Evolutionary conservation across 2,888 invertebrate species (phyloP).

Genomic region (Tetropium fuscum): DNA sequence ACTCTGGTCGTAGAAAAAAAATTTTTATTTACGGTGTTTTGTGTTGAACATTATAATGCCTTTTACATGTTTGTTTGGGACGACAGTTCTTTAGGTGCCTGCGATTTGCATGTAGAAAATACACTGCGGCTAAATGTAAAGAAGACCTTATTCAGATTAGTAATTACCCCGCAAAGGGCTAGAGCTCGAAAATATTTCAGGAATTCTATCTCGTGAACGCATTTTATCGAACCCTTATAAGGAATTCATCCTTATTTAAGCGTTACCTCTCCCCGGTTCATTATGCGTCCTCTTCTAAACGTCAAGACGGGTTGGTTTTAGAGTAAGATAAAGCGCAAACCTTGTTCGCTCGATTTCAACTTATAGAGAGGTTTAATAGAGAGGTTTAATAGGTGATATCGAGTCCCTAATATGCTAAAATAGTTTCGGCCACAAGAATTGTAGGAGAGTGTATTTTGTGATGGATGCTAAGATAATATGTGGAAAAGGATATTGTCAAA

Average conservation of each 20-base stretch:
- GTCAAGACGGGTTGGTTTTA: conserved; percentile 15
- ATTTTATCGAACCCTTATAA: conserved; percentile 38
- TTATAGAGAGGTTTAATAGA: conserved; percentile 15
- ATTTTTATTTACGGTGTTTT: too few species aligned
- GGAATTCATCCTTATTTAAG: conserved; percentile 43
- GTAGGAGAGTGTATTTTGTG: neutral
- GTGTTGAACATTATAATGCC: too few species aligned
- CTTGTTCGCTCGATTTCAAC: conserved; percentile 26
- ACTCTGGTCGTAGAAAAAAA: too few species aligned
- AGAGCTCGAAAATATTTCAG: conserved; percentile 30
- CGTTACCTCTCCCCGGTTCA: conserved; percentile 10
- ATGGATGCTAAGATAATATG: too few species aligned
- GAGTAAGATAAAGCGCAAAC: conserved; percentile 20
- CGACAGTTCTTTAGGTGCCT: too few species aligned
- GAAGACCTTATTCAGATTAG: neutral
- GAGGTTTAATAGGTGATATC: conserved; percentile 30
- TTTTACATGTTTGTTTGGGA: too few species aligned
- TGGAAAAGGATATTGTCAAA: too few species aligned
- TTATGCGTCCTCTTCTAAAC: conserved; percentile 20
- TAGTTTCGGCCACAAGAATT: conserved; percentile 17
- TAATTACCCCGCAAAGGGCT: conserved; percentile 5
- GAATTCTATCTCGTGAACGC: conserved; percentile 35
- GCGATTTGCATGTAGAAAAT: too few species aligned
- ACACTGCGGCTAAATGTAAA: too few species aligned
- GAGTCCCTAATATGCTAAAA: conserved; percentile 27